Percentiles rank a stretch among this genome's conserved stretches.
Evolutionary conservation across 2,888 invertebrate genomes (phyloP).

Genomic region (Drosophila tripunctata): DNA sequence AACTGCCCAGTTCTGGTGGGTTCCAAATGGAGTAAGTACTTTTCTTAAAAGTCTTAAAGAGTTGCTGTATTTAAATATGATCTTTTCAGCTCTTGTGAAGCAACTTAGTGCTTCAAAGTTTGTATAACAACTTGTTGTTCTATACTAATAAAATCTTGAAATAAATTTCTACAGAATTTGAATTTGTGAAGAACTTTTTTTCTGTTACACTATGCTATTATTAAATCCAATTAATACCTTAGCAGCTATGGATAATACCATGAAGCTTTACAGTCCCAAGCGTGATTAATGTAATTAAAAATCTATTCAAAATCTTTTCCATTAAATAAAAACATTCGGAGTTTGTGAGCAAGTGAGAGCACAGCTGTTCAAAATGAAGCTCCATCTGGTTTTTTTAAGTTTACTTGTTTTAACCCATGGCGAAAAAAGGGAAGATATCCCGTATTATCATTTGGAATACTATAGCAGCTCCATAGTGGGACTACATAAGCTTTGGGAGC

Average conservation of each 20-base stretch:
- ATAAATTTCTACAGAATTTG: too few species aligned
- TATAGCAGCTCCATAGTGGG: constrained; percentile 44
- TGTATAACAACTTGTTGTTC: too few species aligned
- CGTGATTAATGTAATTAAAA: constrained; percentile 1
- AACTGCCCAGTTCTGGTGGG: constrained; percentile 46
- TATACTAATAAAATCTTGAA: too few species aligned
- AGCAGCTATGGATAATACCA: not conserved
- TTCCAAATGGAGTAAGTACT: constrained; percentile 46
- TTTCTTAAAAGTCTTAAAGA: not conserved
- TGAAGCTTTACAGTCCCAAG: not conserved
- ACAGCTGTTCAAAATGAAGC: constrained; percentile 23
- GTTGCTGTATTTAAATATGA: not conserved
- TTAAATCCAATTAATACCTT: not conserved
- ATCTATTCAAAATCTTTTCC: rapidly evolving
- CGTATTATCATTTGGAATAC: not conserved
- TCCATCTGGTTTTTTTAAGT: not conserved
- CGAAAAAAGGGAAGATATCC: not conserved
- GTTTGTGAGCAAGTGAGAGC: not conserved
- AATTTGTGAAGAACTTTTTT: too few species aligned
- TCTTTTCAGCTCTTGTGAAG: not conserved
- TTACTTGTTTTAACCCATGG: not conserved
- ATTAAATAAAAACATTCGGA: not conserved
- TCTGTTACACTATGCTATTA: too few species aligned
- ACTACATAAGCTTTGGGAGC: constrained; percentile 16
- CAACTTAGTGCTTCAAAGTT: too few species aligned